A percentile compares a stretch with the other conserved stretches of the same genome.
phyloP scores from a whole-genome alignment of 2,888 invertebrate species.

The Azorinus chamasolen region DNA sequence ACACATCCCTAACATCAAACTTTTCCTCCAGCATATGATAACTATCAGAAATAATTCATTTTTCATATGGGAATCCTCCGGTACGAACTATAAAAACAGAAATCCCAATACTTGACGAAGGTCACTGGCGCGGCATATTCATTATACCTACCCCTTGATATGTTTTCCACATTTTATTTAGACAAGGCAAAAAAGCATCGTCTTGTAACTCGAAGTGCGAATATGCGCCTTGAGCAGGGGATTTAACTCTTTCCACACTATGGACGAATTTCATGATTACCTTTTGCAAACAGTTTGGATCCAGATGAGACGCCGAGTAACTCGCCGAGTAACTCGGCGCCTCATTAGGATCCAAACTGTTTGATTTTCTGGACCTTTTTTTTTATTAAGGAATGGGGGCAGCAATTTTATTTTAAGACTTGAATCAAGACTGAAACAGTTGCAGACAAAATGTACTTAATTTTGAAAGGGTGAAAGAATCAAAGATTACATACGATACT shows the following conservation, averaged over 20 bases:
- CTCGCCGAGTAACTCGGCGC: neutral
- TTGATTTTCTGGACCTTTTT: no score
- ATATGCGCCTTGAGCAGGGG: no score
- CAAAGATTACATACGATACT: no score
- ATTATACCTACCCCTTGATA: conserved; percentile 1
- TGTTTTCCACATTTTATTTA: conserved; percentile 8
- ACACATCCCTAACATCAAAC: conserved; percentile 57
- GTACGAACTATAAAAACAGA: conserved; percentile 29
- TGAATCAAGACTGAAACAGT: no score
- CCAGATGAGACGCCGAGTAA: no score
- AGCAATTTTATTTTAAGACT: no score
- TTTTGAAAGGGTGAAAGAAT: no score
- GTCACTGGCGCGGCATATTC: conserved; percentile 6
- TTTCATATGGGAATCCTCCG: conserved; percentile 53
- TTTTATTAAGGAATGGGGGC: no score
- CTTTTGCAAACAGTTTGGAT: no score
- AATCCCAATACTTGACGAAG: conserved; percentile 36
- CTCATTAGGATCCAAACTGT: neutral
- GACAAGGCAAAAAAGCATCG: conserved; percentile 3
- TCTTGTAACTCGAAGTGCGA: no score
- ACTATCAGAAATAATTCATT: conserved; percentile 61
- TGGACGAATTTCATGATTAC: neutral
- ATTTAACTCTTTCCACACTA: neutral
- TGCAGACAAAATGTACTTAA: no score
- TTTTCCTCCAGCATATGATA: conserved; percentile 58